Conservation (phyloP, 2,797 vertebrate genomes). For the Acanthornis magna region DNA sequence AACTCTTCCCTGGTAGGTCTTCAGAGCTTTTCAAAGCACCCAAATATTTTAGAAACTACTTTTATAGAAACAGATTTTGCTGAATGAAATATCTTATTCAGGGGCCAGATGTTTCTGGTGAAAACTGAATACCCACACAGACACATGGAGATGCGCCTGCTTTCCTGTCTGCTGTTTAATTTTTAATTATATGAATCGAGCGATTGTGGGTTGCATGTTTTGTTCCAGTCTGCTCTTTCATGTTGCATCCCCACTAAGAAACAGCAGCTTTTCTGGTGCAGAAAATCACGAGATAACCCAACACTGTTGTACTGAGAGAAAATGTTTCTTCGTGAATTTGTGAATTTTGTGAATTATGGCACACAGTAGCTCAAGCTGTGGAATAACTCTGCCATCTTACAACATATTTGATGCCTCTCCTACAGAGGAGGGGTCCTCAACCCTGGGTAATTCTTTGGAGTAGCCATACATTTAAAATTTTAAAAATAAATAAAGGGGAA, state of each 20-base stretch:
- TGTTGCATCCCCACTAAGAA: neutral
- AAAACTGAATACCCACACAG: neutral
- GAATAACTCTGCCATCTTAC: neutral
- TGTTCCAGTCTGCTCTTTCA: neutral
- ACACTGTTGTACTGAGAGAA: neutral
- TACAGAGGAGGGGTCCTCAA: neutral
- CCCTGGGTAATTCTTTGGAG: neutral
- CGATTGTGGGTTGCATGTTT: neutral
- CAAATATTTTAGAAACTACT: neutral
- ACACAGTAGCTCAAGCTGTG: neutral
- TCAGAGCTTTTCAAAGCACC: neutral
- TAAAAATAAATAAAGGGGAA: neutral
- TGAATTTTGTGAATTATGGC: neutral
- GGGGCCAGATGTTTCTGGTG: conserved; percentile 29
- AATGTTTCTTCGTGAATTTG: neutral
- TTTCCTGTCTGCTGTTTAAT: conserved; percentile 30
- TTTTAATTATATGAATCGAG: conserved; percentile 31
- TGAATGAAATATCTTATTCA: conserved; percentile 27
- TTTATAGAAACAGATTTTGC: neutral
- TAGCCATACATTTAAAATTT: neutral
- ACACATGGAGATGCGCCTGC: neutral
- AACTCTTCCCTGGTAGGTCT: neutral
- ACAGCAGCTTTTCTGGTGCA: neutral
- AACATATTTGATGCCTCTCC: neutral
- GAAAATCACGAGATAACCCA: neutral